A percentile compares a stretch with the other conserved stretches of the same genome.
Conservation (phyloP, 53 echinoderm and acorn worm species). For the Antedon mediterranea region DNA sequence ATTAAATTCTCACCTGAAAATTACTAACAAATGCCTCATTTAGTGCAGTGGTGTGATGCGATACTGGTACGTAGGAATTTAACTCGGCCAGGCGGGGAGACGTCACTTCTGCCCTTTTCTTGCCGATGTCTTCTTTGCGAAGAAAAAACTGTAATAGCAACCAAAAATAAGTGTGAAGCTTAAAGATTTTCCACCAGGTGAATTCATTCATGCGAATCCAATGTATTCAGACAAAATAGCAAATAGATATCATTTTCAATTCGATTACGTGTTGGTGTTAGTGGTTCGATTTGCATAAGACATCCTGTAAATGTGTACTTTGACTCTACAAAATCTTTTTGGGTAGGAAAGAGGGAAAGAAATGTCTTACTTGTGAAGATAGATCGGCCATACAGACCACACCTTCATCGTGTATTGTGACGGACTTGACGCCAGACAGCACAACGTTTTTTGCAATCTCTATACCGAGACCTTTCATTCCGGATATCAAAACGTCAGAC, state of each 20-base stretch:
- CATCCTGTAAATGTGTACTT: too few relatives aligned
- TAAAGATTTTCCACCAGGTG: too few relatives aligned
- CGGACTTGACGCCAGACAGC: constrained; percentile 79
- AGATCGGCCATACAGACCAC: constrained; percentile 48
- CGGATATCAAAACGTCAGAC: constrained; percentile 80
- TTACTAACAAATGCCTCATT: constrained; percentile 64
- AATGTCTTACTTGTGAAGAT: constrained; percentile 58
- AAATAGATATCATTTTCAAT: too few relatives aligned
- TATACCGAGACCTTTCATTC: constrained; percentile 82
- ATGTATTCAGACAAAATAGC: too few relatives aligned
- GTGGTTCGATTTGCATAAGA: too few relatives aligned
- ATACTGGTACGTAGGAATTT: constrained; percentile 70
- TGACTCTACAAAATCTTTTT: too few relatives aligned
- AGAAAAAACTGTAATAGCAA: constrained; percentile 75
- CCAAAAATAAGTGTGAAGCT: too few relatives aligned
- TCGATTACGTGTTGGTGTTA: too few relatives aligned
- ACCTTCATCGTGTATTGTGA: constrained; percentile 84
- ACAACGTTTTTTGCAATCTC: constrained; percentile 95
- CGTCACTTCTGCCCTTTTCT: constrained; percentile 70
- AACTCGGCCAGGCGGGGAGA: constrained; percentile 58
- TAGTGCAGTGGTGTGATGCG: constrained; percentile 48
- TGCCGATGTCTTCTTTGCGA: constrained; percentile 58
- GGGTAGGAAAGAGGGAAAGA: neutral
- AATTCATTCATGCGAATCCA: too few relatives aligned
- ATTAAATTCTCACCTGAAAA: constrained; percentile 64